These are phyloP conservation scores for Drosophila vallismaia DNA, from an alignment of 2,888 invertebrate species.

Conservation along the genomic window DNA sequence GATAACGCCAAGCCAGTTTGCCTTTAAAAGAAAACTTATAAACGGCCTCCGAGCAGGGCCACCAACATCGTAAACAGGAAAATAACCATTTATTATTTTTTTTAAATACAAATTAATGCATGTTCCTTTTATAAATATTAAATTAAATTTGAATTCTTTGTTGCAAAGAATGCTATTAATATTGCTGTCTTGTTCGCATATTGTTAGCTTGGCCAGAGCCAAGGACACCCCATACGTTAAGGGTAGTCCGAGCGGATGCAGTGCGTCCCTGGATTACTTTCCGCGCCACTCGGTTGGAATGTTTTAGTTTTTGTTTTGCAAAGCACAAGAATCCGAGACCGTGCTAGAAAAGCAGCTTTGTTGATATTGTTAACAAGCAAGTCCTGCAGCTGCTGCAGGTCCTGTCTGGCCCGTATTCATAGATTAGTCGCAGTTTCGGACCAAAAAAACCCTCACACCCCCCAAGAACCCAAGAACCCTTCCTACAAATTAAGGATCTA, in stretches of 20 bases:
- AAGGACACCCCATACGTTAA: too few relatives aligned
- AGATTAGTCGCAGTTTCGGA: slow-evolving; percentile 44
- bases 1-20: slow-evolving; percentile 25
- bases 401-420: slow-evolving; percentile 47
- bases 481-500: slow-evolving; percentile 27
- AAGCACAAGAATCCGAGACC: not conserved
- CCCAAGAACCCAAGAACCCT: not conserved
- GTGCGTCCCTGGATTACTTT: not conserved
- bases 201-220: too few relatives aligned
- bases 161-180: not conserved
- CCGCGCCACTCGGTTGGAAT: not conserved
- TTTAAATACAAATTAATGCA: not conserved
- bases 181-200: not conserved
- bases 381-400: slow-evolving; percentile 5
- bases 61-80: not conserved
- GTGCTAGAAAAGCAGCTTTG: slow-evolving; percentile 28
- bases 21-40: not conserved
- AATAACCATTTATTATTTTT: slow-evolving; percentile 3
- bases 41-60: not conserved
- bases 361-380: slow-evolving; percentile 73
- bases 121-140: slow-evolving; percentile 3
- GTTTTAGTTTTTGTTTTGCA: not conserved
- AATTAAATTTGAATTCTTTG: slow-evolving; percentile 5
- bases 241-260: too few relatives aligned
- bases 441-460: slow-evolving; percentile 16